Evolutionary conservation across 2,888 invertebrate genomes (phyloP).

Genomic region (Perithous albicinctus): DNA sequence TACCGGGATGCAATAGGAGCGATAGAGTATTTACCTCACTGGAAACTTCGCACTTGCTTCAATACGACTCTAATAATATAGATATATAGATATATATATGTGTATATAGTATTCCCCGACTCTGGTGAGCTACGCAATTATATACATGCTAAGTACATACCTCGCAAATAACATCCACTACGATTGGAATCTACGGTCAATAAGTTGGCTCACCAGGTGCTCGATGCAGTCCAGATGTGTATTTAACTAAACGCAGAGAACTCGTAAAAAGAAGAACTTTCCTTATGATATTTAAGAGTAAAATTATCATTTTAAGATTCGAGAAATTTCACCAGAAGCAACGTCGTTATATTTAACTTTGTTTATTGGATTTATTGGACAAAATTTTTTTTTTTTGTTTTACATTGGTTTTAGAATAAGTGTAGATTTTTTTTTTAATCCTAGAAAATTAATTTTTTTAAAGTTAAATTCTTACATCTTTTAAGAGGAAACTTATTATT

Average conservation of each 20-base stretch:
- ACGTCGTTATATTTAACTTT: too few relatives aligned
- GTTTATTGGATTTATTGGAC: too few relatives aligned
- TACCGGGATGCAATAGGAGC: constrained; percentile 1
- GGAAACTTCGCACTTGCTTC: constrained; percentile 34
- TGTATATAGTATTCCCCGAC: not conserved
- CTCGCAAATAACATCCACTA: constrained; percentile 17
- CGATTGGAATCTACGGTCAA: not conserved
- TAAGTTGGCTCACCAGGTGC: not conserved
- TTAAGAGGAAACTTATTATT: too few relatives aligned
- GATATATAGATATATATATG: too few relatives aligned
- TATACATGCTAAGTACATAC: constrained; percentile 16
- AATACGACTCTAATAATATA: constrained; percentile 7
- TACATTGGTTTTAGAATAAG: too few relatives aligned
- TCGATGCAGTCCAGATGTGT: not conserved
- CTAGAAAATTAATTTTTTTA: too few relatives aligned
- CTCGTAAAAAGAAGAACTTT: too few relatives aligned
- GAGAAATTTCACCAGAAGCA: too few relatives aligned
- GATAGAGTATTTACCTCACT: constrained; percentile 30
- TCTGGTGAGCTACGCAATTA: constrained; percentile 16
- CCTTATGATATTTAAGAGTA: too few relatives aligned
- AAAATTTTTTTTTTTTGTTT: not conserved
- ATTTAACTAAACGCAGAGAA: not conserved
- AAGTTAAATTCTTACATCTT: too few relatives aligned
- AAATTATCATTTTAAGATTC: too few relatives aligned
- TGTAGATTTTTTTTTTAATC: too few relatives aligned